A percentile compares a stretch with the other conserved stretches of the same genome.
Conservation (phyloP, 1,140 invertebrate genomes). For the Apis cerana region DNA sequence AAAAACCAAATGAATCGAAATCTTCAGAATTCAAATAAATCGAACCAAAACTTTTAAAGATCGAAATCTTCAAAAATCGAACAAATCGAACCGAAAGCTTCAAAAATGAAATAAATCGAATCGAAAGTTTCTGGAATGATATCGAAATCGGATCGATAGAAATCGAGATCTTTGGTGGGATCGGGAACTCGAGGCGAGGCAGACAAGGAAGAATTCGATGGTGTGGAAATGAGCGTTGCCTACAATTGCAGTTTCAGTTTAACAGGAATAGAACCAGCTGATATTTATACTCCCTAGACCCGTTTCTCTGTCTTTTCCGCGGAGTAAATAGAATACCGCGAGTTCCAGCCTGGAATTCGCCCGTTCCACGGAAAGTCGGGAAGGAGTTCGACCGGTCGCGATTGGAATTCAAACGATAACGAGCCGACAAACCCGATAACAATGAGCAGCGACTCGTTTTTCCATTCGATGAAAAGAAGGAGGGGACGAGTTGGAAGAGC, state of each 20-base stretch:
- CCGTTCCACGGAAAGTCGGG: background rate
- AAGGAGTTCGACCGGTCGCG: background rate
- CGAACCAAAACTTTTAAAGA: too few relatives aligned
- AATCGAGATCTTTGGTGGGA: background rate
- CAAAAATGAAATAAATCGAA: too few relatives aligned
- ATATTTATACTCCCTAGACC: slow-evolving; percentile 18
- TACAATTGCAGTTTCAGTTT: slow-evolving; percentile 27
- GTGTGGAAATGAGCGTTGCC: slow-evolving; percentile 14
- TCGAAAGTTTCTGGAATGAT: too few relatives aligned
- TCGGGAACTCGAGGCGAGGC: background rate
- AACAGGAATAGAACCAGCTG: slow-evolving; percentile 27
- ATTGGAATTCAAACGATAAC: slow-evolving; percentile 30
- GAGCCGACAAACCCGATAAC: too few relatives aligned
- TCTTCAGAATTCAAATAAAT: too few relatives aligned
- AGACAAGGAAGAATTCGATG: slow-evolving; percentile 7
- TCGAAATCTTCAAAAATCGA: background rate
- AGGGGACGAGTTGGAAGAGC: too few relatives aligned
- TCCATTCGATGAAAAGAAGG: background rate
- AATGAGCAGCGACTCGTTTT: background rate
- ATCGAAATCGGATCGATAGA: too few relatives aligned
- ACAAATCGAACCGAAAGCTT: background rate
- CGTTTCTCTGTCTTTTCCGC: slow-evolving; percentile 5
- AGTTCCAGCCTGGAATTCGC: slow-evolving; percentile 3
- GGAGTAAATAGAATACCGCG: background rate
- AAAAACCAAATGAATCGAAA: too few relatives aligned